These are phyloP conservation scores for Erebia ligea DNA, from an alignment of 2,888 invertebrate species.

Conservation along the genomic window DNA sequence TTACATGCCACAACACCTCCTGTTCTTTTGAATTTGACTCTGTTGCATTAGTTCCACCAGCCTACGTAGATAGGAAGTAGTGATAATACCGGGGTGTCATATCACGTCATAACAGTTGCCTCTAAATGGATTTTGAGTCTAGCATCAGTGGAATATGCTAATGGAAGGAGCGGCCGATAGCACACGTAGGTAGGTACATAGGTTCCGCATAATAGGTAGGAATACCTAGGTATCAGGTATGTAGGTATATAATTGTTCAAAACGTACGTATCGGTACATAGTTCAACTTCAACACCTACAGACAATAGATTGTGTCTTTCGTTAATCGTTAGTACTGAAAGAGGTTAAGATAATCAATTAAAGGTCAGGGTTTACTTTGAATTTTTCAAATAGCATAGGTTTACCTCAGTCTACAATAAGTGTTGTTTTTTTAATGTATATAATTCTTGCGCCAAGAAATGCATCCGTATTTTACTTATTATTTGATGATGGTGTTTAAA, in stretches of 20 bases:
- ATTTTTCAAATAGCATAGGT: neutral
- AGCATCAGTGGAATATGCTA: slow-evolving; percentile 44
- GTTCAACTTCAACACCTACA: too few species aligned
- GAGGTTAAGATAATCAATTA: too few species aligned
- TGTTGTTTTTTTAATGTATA: too few species aligned
- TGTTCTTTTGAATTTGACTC: neutral
- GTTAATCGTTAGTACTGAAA: too few species aligned
- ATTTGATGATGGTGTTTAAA: too few species aligned
- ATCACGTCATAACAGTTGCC: slow-evolving; percentile 25
- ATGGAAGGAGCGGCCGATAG: slow-evolving; percentile 46
- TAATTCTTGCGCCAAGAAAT: too few species aligned
- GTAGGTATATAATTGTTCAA: neutral
- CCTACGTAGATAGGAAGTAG: neutral
- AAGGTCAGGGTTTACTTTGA: neutral
- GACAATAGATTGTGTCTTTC: too few species aligned
- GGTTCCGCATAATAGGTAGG: slow-evolving; percentile 11
- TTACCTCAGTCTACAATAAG: too few species aligned
- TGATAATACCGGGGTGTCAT: slow-evolving; percentile 20
- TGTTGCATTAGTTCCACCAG: neutral
- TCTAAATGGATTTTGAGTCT: slow-evolving; percentile 23
- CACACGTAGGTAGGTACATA: slow-evolving; percentile 36
- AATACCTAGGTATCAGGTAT: neutral
- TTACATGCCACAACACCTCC: too few species aligned
- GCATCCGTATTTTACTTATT: too few species aligned
- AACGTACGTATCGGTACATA: neutral